phyloP scores from a whole-genome alignment of 2,888 invertebrate genomes.

The Platycnemis pennipes region DNA sequence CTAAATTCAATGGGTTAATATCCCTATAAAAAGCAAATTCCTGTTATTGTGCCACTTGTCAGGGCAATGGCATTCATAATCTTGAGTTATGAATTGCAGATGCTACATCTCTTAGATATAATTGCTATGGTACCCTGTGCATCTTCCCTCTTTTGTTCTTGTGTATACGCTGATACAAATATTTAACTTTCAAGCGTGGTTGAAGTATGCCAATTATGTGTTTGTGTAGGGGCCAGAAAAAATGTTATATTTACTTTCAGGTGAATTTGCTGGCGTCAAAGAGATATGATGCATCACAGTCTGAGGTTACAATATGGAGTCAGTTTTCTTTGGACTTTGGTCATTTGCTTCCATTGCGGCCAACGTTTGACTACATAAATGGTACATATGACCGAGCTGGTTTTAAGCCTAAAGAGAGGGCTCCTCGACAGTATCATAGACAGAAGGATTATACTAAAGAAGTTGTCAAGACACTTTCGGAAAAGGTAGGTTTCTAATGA shows the following conservation, averaged over 20 bases:
- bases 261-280: background rate
- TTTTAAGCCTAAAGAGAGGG: background rate
- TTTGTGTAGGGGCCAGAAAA: no score
- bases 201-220: no score
- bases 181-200: no score
- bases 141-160: no score
- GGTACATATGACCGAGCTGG: slow-evolving; percentile 6
- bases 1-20: no score
- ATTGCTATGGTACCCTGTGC: no score
- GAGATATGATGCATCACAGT: background rate
- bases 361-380: slow-evolving; percentile 35
- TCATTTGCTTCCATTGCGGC: background rate
- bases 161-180: no score
- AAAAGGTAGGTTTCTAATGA: background rate
- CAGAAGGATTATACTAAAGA: background rate
- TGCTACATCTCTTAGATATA: no score
- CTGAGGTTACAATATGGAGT: slow-evolving; percentile 18
- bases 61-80: no score
- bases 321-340: background rate
- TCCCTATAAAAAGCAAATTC: no score
- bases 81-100: no score
- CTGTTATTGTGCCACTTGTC: no score
- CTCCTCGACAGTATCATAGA: background rate
- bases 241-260: background rate
- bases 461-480: background rate